phyloP scores from a whole-genome alignment of 2,113 vertebrate species.

The Dolichotis patagonum region DNA sequence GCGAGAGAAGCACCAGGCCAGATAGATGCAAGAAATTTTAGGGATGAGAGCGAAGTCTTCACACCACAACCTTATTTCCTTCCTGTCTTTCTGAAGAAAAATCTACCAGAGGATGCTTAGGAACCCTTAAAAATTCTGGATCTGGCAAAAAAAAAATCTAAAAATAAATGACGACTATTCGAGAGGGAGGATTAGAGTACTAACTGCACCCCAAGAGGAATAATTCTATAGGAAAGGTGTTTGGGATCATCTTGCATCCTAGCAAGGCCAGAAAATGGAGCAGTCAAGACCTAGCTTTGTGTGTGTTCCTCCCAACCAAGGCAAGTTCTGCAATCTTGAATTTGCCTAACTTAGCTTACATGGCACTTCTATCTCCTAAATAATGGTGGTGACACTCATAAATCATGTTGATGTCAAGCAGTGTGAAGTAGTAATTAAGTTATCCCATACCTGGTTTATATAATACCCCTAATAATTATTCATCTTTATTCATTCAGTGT shows the following conservation, averaged over 20 bases:
- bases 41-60: background rate
- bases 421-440: background rate
- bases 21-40: background rate
- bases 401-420: fast-evolving
- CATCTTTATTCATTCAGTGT: background rate
- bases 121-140: background rate
- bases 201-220: background rate
- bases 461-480: background rate
- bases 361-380: background rate
- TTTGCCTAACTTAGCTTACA: background rate
- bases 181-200: background rate
- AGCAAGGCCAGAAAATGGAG: background rate
- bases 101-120: background rate
- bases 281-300: background rate
- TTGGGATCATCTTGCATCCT: background rate
- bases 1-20: too few relatives aligned
- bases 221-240: background rate
- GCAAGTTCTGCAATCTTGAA: background rate
- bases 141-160: background rate
- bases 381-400: fast-evolving
- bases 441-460: background rate
- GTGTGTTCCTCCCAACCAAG: background rate
- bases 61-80: background rate
- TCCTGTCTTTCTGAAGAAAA: background rate
- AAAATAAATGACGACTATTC: background rate